These are phyloP conservation scores for Lagodon rhomboides DNA, from an alignment of 2,797 vertebrate species.

Conservation along the genomic window DNA sequence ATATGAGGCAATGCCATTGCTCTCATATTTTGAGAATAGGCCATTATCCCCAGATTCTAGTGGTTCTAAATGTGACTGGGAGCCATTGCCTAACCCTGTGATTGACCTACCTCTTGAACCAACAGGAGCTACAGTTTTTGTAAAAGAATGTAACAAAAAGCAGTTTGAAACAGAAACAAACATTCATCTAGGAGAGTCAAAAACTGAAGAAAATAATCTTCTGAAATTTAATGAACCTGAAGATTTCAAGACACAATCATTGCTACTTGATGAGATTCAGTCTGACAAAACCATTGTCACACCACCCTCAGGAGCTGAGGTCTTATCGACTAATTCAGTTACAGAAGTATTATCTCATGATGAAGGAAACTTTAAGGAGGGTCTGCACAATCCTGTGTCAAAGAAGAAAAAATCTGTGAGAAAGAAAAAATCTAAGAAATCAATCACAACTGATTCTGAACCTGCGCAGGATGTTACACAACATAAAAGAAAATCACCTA, in stretches of 20 bases:
- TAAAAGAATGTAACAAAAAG: conserved; percentile 1
- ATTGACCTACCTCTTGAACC: not conserved
- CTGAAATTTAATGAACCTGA: not conserved
- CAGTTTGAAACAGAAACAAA: conserved; percentile 8
- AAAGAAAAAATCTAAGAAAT: conserved; percentile 33
- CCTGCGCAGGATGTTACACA: conserved; percentile 1
- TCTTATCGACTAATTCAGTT: not conserved
- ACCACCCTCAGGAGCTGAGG: not conserved
- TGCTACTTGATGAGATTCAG: not conserved
- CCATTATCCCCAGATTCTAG: conserved; percentile 43
- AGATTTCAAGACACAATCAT: not conserved
- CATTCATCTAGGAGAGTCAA: conserved; percentile 12
- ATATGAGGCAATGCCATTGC: conserved; percentile 26
- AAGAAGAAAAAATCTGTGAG: not conserved
- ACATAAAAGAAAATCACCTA: conserved; percentile 19
- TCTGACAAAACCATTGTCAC: not conserved
- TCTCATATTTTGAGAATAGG: conserved; percentile 40
- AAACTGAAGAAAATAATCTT: conserved; percentile 1
- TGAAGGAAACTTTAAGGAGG: conserved; percentile 4
- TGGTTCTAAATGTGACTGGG: conserved; percentile 15
- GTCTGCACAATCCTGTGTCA: not conserved
- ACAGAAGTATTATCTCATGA: conserved; percentile 9
- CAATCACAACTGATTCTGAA: conserved; percentile 3
- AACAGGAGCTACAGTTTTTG: not conserved
- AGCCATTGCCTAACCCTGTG: conserved; percentile 13